These are phyloP conservation scores for Ectemnius continuus DNA, from an alignment of 2,888 invertebrate species.

Conservation along the genomic window DNA sequence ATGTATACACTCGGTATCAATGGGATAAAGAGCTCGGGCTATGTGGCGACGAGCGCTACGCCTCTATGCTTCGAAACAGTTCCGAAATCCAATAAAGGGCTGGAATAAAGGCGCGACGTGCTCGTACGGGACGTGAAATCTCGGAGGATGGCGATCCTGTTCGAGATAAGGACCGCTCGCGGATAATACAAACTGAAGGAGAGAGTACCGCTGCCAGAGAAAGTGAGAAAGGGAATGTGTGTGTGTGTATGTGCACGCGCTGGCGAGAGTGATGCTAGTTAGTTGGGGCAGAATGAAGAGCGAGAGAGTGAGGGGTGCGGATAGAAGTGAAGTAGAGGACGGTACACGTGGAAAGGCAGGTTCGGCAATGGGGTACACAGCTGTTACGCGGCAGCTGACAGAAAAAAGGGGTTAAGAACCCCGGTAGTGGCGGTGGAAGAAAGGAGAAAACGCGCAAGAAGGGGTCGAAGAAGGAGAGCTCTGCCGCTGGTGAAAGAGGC, in stretches of 20 bases:
- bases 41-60: background rate
- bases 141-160: constrained; percentile 31
- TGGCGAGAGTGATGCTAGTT: constrained; percentile 31
- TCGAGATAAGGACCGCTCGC: constrained; percentile 45
- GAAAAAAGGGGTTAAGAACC: constrained; percentile 76
- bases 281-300: constrained; percentile 31
- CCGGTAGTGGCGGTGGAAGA: constrained; percentile 53
- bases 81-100: constrained; percentile 36
- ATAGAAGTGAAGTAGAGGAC: background rate
- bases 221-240: no score
- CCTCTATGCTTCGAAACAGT: constrained; percentile 11
- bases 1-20: no score
- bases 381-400: constrained; percentile 76
- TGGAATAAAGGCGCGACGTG: constrained; percentile 24
- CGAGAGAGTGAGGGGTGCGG: background rate
- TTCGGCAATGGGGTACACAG: constrained; percentile 64
- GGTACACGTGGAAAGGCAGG: constrained; percentile 32
- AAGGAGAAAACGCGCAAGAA: constrained; percentile 53
- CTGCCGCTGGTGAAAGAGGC: constrained; percentile 43
- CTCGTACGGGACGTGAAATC: constrained; percentile 37
- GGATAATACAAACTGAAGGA: constrained; percentile 44
- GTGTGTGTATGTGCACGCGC: constrained; percentile 7
- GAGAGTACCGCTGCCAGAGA: no score
- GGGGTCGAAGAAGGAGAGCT: constrained; percentile 51
- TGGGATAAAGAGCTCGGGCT: background rate